Conservation (phyloP, 2,888 invertebrate genomes). For the Ormia ochracea region DNA sequence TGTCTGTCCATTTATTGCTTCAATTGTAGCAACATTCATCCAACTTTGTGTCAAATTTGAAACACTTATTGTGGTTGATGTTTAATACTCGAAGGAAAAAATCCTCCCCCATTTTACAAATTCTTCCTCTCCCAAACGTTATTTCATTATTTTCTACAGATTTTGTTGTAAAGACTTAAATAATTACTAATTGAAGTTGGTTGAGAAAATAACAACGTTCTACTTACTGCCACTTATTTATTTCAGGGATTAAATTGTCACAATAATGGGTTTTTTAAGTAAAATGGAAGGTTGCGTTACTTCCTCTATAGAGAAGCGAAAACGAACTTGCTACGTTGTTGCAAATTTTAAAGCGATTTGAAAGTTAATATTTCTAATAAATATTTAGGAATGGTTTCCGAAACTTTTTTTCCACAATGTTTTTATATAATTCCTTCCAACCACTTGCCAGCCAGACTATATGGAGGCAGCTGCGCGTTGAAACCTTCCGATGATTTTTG, state of each 20-base stretch:
- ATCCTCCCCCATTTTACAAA: conserved; percentile 21
- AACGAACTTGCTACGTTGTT: not conserved
- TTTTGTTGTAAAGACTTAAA: conserved; percentile 63
- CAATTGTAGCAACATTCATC: not conserved
- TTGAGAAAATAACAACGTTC: conserved; percentile 38
- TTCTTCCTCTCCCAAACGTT: conserved; percentile 4
- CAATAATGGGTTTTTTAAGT: conserved; percentile 66
- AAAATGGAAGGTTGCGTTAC: not conserved
- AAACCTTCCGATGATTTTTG: too few relatives aligned
- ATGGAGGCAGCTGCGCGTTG: too few relatives aligned
- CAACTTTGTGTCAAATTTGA: conserved; percentile 56
- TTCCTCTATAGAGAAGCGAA: not conserved
- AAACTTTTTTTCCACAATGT: too few relatives aligned
- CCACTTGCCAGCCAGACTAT: too few relatives aligned
- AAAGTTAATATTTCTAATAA: too few relatives aligned
- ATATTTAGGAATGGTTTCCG: too few relatives aligned
- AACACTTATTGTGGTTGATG: conserved; percentile 50
- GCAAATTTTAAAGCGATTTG: not conserved
- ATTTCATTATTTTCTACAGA: conserved; percentile 47
- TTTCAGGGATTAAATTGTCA: conserved; percentile 68
- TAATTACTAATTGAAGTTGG: conserved; percentile 71
- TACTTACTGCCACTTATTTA: conserved; percentile 55
- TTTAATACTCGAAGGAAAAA: not conserved
- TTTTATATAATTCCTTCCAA: too few relatives aligned
- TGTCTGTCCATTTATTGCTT: conserved; percentile 33